Evolutionary conservation across 2,888 invertebrate genomes (phyloP), one percentile per base, ranked within the genome.

Genomic region (Meiosimyza decipiens): DNA sequence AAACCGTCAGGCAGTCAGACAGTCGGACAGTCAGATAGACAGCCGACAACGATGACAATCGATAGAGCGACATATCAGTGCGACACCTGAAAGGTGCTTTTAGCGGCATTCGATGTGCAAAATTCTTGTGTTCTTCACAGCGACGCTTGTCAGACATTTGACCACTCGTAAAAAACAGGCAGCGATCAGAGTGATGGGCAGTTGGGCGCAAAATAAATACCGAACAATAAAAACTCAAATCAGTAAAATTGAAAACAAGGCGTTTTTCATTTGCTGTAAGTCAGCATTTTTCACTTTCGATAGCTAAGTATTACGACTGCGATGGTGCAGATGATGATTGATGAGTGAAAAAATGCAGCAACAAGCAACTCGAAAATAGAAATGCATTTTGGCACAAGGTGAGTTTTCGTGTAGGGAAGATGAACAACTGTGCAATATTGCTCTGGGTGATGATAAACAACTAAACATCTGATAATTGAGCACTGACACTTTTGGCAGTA

Each of bases 31-130:
- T 33, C 40, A 33, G 16, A 52, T n/a, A 54, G 66, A 71, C 64
- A 64, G 28, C 64, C 40, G 50, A 54, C 54, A 60, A 13, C 13
- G 33, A 18, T n/a, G 54, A 65, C 15, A 54, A 18, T 16, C 16
- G 18, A 13, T 6, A 22, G 18, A 67, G 50, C 40, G 55, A 67
- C 67, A 47, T 49, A 60, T 69, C 51, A 60, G 51, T 64, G 73
- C 64, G 76, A 73, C 79, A 80, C 80, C 80, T 80, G 80, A 81
- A 79, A 80, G 81, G 81, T 81, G 80, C 78, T 80, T 80, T 81
- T 80, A 77, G 72, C 80, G 80, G 79, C 71, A 81, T 81, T 80
- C 77, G 52, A 18, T 18, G 70, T 62, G 73, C 64, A 70, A 73
- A 64, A 73, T 73, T 73, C 70, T 60, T 70, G 54, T 49, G 47